phyloP scores from a whole-genome alignment of 2,113 vertebrate species.

The Dryoscopus gambensis region DNA sequence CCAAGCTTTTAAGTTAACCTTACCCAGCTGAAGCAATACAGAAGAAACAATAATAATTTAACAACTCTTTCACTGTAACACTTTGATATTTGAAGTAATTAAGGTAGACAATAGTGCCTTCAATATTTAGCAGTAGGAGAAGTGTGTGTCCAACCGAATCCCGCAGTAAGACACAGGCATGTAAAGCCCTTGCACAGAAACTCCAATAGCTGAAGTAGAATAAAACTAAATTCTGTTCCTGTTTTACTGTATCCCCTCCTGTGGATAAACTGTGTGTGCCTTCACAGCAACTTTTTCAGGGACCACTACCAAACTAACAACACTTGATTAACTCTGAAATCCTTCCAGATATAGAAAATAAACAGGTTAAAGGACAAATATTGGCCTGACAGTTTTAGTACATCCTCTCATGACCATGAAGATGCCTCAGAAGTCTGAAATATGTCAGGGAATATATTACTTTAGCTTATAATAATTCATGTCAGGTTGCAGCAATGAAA shows the following conservation, averaged over 20 bases:
- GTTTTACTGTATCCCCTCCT: not conserved
- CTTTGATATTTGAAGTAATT: not conserved
- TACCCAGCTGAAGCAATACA: not conserved
- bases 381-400: not conserved
- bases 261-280: not conserved
- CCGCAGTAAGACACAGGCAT: not conserved
- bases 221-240: not conserved
- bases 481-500: not conserved
- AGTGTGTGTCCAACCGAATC: not conserved
- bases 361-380: not conserved
- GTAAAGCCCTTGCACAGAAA: not conserved
- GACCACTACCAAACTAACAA: not conserved
- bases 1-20: not conserved
- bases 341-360: not conserved
- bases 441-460: not conserved
- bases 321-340: not conserved
- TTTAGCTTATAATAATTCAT: not conserved
- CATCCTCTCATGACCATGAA: not conserved
- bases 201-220: not conserved
- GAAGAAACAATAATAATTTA: not conserved
- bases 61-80: not conserved
- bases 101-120: not conserved
- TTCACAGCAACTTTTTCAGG: not conserved
- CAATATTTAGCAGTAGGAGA: not conserved
- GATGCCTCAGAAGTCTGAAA: not conserved